Conservation (phyloP, 2,113 vertebrate species). For the Cinclus mexicanus region DNA sequence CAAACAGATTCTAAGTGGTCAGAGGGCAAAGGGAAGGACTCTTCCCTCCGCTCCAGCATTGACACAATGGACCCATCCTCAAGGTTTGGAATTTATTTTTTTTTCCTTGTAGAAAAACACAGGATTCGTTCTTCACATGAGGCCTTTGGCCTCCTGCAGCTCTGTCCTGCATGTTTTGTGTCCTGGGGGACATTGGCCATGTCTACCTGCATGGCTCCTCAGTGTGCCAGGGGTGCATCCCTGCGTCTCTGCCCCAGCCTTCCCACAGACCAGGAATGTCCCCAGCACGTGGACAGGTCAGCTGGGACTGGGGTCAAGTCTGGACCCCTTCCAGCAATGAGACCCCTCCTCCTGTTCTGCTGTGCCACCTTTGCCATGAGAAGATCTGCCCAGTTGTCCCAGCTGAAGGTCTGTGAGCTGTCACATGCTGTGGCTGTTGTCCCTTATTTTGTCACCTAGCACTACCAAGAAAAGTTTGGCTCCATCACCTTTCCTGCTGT, state of each 20-base stretch:
- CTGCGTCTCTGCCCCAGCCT: fast-evolving
- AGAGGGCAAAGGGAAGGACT: not conserved
- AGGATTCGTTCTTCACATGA: fast-evolving
- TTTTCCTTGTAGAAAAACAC: not conserved
- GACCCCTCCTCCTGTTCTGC: too few species aligned
- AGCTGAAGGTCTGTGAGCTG: not conserved
- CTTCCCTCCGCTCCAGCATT: not conserved
- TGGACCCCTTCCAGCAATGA: not conserved
- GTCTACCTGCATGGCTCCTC: not conserved
- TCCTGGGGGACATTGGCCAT: not conserved
- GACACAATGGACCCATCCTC: fast-evolving
- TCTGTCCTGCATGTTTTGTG: not conserved
- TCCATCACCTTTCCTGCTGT: not conserved
- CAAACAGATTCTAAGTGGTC: not conserved
- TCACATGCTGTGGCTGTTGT: not conserved
- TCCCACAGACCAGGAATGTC: not conserved
- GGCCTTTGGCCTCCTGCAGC: not conserved
- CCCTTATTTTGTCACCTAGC: not conserved
- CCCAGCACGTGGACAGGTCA: not conserved
- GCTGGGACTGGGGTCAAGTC: not conserved
- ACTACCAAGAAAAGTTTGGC: not conserved
- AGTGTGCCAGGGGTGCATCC: not conserved
- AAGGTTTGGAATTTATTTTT: not conserved
- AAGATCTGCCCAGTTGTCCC: not conserved
- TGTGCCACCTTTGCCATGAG: not conserved